phyloP scores from a whole-genome alignment of 2,888 invertebrate species.

The Frankliniella intonsa region DNA sequence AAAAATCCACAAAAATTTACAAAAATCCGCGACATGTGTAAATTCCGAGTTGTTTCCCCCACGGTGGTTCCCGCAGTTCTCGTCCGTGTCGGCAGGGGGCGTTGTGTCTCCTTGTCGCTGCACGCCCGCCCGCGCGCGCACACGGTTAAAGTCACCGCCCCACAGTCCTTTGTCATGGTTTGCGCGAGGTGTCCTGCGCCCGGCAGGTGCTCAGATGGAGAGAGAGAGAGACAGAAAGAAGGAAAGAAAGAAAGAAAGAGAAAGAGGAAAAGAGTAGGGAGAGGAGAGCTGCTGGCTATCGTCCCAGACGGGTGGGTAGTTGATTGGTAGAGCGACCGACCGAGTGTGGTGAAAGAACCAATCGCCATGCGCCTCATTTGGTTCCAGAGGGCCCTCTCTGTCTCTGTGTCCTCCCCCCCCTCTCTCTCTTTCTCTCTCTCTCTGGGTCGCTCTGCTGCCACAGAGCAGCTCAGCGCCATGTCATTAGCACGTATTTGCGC shows the following conservation, averaged over 20 bases:
- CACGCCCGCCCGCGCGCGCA: background rate
- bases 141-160: background rate
- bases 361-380: too few species aligned
- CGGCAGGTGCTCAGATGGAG: background rate
- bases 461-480: background rate
- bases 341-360: too few species aligned
- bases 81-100: too few species aligned
- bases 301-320: background rate
- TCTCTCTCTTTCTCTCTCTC: background rate
- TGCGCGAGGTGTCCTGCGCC: background rate
- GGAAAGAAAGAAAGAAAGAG: background rate
- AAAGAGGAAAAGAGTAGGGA: background rate
- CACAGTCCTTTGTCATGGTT: background rate
- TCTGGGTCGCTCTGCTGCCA: background rate
- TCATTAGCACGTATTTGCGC: constrained; percentile 22
- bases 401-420: background rate
- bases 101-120: background rate
- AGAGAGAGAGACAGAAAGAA: background rate
- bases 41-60: too few species aligned
- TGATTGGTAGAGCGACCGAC: too few species aligned
- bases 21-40: too few species aligned
- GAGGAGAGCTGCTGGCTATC: background rate
- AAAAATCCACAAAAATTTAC: too few species aligned
- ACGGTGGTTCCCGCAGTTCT: too few species aligned
- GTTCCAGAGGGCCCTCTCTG: background rate